Percentiles rank a stretch among this genome's conserved stretches.
These are phyloP conservation scores for Amphilophus citrinellus DNA, from an alignment of 2,113 vertebrate species.

Conservation along the genomic window DNA sequence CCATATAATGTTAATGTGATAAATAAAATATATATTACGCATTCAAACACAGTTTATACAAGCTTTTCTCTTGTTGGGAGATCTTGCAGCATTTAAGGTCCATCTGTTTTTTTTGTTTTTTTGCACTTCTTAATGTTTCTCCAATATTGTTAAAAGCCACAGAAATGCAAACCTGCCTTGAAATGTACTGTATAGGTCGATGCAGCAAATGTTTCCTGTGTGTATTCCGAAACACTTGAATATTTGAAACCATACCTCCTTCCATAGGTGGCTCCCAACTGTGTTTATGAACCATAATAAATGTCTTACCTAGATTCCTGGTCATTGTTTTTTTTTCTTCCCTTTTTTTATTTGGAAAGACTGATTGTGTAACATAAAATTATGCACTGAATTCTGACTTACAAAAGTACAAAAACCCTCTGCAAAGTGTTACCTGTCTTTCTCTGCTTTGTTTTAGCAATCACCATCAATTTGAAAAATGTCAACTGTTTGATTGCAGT, in stretches of 20 bases:
- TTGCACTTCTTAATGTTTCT: conserved; percentile 32
- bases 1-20: conserved; percentile 11
- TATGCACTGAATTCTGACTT: too few relatives aligned
- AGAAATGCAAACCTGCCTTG: conserved; percentile 13
- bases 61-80: not conserved
- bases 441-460: too few relatives aligned
- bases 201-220: not conserved
- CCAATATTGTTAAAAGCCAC: conserved; percentile 5
- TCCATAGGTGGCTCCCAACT: conserved; percentile 2
- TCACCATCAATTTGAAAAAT: too few relatives aligned
- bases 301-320: conserved; percentile 1
- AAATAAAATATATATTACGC: not conserved
- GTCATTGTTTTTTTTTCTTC: not conserved
- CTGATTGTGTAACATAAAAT: too few relatives aligned
- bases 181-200: not conserved
- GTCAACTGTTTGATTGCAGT: too few relatives aligned
- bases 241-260: conserved; percentile 12
- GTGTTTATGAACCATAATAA: conserved; percentile 55
- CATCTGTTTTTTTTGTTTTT: not conserved
- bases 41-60: not conserved
- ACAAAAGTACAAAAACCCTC: too few relatives aligned
- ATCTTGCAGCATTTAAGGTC: not conserved
- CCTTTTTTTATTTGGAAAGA: too few relatives aligned
- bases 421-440: too few relatives aligned
- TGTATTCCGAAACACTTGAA: conserved; percentile 40